phyloP scores from a whole-genome alignment of 2,888 invertebrate genomes.

The Hymenopus coronatus region DNA sequence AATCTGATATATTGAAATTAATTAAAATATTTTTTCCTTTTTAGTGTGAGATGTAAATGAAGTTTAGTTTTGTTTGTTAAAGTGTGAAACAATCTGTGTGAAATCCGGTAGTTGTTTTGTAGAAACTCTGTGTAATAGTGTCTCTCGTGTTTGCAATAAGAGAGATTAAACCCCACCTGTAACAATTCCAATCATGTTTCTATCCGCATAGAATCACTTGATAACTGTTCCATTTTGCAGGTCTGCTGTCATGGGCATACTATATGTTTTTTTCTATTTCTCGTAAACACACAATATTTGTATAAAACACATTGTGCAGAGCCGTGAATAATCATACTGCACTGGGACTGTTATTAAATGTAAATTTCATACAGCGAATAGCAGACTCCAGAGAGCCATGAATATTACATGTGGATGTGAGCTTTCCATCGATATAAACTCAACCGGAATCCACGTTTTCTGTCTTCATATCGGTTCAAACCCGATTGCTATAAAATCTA shows the following conservation, averaged over 20 bases:
- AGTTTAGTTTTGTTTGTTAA: no score
- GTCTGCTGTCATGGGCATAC: not conserved
- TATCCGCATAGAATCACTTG: not conserved
- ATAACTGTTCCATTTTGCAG: not conserved
- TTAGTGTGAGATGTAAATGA: no score
- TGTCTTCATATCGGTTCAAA: not conserved
- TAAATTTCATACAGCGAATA: not conserved
- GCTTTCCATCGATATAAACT: not conserved
- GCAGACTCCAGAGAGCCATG: not conserved
- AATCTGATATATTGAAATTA: no score
- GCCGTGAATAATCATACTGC: not conserved
- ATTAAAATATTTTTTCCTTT: no score
- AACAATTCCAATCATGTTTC: not conserved
- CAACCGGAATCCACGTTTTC: not conserved
- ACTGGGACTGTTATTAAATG: not conserved
- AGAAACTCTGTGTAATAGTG: no score
- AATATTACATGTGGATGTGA: not conserved
- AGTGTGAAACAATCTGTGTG: no score
- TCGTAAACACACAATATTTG: not conserved
- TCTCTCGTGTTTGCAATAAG: no score
- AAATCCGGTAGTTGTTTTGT: no score
- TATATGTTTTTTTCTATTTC: not conserved
- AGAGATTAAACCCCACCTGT: no score
- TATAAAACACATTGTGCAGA: not conserved
- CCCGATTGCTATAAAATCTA: not conserved